Evolutionary conservation across 1,140 invertebrate genomes (phyloP).

Genomic region (Drosophila sucinea): DNA sequence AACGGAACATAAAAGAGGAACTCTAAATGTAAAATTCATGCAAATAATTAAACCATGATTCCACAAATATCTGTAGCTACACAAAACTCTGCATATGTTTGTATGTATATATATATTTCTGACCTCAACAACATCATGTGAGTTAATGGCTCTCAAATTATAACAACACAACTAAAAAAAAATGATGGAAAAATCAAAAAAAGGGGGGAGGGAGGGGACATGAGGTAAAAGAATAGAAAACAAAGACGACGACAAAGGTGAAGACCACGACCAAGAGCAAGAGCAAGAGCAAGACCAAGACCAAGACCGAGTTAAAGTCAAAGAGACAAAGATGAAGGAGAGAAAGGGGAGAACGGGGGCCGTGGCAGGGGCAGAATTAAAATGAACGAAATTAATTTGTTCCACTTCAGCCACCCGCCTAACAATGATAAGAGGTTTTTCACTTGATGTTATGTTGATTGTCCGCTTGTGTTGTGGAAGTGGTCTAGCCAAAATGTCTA

Average conservation of each 20-base stretch:
- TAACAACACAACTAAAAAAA: constrained; percentile 43
- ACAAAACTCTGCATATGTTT: not conserved
- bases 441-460: constrained; percentile 39
- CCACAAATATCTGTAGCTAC: constrained; percentile 19
- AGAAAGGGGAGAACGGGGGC: not conserved
- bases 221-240: constrained; percentile 13
- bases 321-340: not conserved
- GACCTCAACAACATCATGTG: constrained; percentile 45
- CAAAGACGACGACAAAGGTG: constrained; percentile 7
- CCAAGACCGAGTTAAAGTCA: not conserved
- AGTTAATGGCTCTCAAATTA: constrained; percentile 72
- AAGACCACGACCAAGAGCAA: not conserved
- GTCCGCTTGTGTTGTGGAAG: constrained; percentile 29
- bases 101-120: constrained; percentile 3
- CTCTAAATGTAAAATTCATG: constrained; percentile 61
- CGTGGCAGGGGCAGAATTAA: constrained; percentile 57
- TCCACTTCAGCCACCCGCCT: constrained; percentile 78
- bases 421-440: constrained; percentile 70
- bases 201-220: not conserved
- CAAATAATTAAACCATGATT: constrained; percentile 75
- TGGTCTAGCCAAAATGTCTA: constrained; percentile 51
- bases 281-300: not conserved
- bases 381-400: constrained; percentile 78
- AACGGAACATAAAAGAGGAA: constrained; percentile 9
- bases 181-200: constrained; percentile 34